Base-by-base conservation (phyloP, 1,140 invertebrate species). In the Hesperophylax magnus region DNA sequence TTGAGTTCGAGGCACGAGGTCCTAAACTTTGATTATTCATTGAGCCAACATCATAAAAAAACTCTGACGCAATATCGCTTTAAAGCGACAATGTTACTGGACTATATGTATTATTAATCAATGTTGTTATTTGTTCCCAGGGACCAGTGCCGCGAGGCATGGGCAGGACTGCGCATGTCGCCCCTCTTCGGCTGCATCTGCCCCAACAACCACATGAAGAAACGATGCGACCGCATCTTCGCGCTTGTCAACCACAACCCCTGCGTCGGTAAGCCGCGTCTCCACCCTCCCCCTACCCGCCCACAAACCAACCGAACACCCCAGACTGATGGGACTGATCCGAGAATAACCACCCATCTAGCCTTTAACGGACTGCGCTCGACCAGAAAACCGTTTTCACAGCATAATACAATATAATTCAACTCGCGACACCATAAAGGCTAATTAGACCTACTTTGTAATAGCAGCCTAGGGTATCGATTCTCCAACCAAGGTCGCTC, bases 151-250 rank as follows among this genome's bases (percentile, higher is more conserved):
- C 94, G 95, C 85, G 94, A 96, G 84, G 93, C 95, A 7, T 97
- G 96, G 96, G 93, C 93, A 69, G 95, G 95, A 85, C 90, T 97
- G 24, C 92, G 95, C 58, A 88, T 95, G 74, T 96, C 96, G 14
- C 96, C 95, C 3, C 94, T 97, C 92, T 97, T 97, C 88, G 96
- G 96, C 15, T 97, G 96, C 89, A 97, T 97, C 84, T 97, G 96
- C 88, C 96, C 96, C 71, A 96, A 95, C 86, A 96, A 95, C 85
- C 94, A 96, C 88, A 94, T 94, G 90, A 96, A 96, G 92, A 94
- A 94, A 85, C 92, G 94, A 83, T 97, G 96, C 89, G 95, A 97
- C 87, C 91, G 94, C 84, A 95, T 97, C 87, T 97, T 96, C 89
- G 92, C 93, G 80, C 92, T 94, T 86, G 95, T 97, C 86, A 96